Conservation (phyloP, 2,888 invertebrate species). For the Marasmarcha lunaedactyla region DNA sequence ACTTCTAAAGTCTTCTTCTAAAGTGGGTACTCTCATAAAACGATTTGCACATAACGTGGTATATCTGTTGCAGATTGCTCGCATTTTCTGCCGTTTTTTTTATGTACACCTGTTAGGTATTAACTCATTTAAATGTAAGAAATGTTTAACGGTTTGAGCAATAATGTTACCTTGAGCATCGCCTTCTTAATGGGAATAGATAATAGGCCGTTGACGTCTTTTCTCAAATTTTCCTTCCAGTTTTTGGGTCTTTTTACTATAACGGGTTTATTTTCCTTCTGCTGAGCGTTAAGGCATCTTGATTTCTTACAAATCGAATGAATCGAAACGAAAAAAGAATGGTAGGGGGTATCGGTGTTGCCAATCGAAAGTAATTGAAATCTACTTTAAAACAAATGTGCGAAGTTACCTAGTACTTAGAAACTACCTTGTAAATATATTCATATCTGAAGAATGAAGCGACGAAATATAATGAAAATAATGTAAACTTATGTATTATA, state of each 20-base stretch:
- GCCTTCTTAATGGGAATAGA: not conserved
- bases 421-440: conserved; percentile 1
- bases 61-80: not conserved
- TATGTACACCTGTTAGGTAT: not conserved
- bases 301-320: not conserved
- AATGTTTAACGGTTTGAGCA: not conserved
- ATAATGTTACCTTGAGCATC: not conserved
- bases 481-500: no score
- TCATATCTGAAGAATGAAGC: conserved; percentile 5
- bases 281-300: not conserved
- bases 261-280: conserved; percentile 1
- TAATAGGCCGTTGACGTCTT: not conserved
- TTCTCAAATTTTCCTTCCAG: not conserved
- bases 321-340: not conserved
- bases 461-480: conserved; percentile 6
- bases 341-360: not conserved
- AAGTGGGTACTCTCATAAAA: not conserved
- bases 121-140: not conserved
- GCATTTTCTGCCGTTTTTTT: not conserved
- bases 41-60: not conserved
- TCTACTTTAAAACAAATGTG: not conserved
- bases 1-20: no score
- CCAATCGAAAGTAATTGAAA: not conserved
- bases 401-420: not conserved
- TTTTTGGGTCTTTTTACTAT: not conserved